Base-by-base conservation (phyloP, 2,113 vertebrate genomes). In the Dicaeum eximium region DNA sequence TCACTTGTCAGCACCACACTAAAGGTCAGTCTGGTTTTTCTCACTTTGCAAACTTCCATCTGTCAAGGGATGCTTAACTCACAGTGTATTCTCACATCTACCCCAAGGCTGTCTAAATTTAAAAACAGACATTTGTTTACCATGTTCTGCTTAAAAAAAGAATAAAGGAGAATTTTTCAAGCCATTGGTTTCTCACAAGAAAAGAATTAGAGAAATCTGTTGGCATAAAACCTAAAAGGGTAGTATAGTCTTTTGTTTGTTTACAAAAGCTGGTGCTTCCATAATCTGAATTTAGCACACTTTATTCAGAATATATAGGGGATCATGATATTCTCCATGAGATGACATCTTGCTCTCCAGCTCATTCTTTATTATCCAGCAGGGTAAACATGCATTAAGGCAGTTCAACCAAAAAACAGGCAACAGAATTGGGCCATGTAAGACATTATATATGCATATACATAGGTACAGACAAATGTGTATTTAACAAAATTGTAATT, bases 1-100 rank as follows among this genome's bases (percentile, higher is more conserved):
- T 94, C 88, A 93, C 96, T 97, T 97, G 95, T 97, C 93, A 97
- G 96, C 90, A 94, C 92, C 21, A 47, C 78, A 82, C 79, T 92
- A 92, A 95, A 96, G 95, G 95, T 97, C 94, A 96, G 93, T 97
- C 98, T 98, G 98, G 66, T 97, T 92, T 98, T 97, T 97, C 93
- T 98, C 98, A 98, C 95, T 95, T 97, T 88, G 88, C 91, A 97
- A 98, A 96, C 95, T 97, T 92, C 94, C 97, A 95, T 97, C 96
- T 98, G 97, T 97, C 97, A 98, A 95, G 96, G 96, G 92, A 97
- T 94, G 84, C 86, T 96, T 96, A 97, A 97, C 97, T 98, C 96
- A 88, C 88, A 91, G 83, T 48, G 96, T 97, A 97, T 96, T 93
- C 93, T 96, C 97, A 92, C 93, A 95, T 95, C 94, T 96, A 97